Evolutionary conservation across 2,113 vertebrate genomes (phyloP).

Genomic region (Oceanites oceanicus): DNA sequence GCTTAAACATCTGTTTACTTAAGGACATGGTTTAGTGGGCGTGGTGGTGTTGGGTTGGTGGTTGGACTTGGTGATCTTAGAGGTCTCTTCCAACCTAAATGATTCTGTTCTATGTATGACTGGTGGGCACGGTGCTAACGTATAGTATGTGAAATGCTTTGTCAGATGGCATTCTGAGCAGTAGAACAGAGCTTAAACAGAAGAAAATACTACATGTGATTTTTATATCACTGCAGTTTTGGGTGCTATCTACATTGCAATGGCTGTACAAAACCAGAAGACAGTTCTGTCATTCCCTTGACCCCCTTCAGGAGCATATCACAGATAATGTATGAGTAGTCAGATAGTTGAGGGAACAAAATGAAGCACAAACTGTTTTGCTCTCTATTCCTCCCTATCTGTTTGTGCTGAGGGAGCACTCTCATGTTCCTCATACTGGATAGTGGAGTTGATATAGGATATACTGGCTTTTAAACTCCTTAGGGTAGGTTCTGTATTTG

Average conservation of each 20-base stretch:
- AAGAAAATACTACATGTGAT: not conserved
- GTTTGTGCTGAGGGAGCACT: not conserved
- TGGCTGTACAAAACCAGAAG: not conserved
- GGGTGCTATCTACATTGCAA: not conserved
- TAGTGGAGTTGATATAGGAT: not conserved
- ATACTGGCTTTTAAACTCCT: not conserved
- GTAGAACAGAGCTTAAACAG: not conserved
- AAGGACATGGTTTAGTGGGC: no score
- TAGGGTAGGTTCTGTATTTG: not conserved
- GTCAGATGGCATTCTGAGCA: not conserved
- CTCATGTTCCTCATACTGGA: not conserved
- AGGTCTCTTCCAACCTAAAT: no score
- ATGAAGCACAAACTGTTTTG: not conserved
- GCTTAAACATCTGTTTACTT: not conserved
- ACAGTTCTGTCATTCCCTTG: not conserved
- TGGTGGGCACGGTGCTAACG: not conserved
- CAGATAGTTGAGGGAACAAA: not conserved
- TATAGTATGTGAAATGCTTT: not conserved
- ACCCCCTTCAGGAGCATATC: not conserved
- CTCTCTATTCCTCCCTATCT: not conserved
- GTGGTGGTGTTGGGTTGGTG: no score
- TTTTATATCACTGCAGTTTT: not conserved
- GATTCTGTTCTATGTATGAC: not conserved
- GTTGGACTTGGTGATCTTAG: no score
- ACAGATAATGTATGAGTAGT: not conserved